Percentiles rank a stretch among this genome's conserved stretches.
These are phyloP conservation scores for Escarpia spicata DNA, from an alignment of 2,888 invertebrate species.

Conservation along the genomic window DNA sequence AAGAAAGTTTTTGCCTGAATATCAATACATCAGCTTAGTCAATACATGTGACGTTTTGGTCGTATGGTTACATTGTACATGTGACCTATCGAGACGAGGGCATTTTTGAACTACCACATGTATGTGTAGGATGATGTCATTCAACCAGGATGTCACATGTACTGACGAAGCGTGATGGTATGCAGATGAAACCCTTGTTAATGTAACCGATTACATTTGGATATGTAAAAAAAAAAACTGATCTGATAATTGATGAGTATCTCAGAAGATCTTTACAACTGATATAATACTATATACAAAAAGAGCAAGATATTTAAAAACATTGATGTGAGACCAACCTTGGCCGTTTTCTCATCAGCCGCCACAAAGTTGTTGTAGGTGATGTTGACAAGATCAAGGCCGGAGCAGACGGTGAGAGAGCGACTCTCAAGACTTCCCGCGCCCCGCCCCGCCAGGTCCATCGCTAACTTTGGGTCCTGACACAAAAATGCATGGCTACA, in stretches of 20 bases:
- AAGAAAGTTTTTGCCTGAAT: no score
- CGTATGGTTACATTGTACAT: no score
- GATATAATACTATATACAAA: no score
- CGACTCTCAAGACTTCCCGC: slow-evolving; percentile 87
- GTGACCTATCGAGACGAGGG: no score
- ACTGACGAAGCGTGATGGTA: not conserved
- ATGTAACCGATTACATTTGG: not conserved
- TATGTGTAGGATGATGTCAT: not conserved
- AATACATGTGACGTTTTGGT: no score
- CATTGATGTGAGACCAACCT: slow-evolving; percentile 73
- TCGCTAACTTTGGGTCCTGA: slow-evolving; percentile 58
- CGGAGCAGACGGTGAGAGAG: slow-evolving; percentile 96
- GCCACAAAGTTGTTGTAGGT: slow-evolving; percentile 97
- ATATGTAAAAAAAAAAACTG: no score
- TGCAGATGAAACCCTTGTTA: no score
- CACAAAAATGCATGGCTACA: not conserved
- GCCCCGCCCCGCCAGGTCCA: slow-evolving; percentile 75
- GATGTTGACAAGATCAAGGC: slow-evolving; percentile 98
- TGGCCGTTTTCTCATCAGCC: slow-evolving; percentile 90
- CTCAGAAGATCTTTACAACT: not conserved
- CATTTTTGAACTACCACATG: no score
- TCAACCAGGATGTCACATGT: not conserved
- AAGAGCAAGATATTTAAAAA: not conserved
- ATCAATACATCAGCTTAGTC: no score
- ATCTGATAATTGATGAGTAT: not conserved